Base-by-base conservation (phyloP, 2,797 vertebrate genomes). In the Zalophus californianus region DNA sequence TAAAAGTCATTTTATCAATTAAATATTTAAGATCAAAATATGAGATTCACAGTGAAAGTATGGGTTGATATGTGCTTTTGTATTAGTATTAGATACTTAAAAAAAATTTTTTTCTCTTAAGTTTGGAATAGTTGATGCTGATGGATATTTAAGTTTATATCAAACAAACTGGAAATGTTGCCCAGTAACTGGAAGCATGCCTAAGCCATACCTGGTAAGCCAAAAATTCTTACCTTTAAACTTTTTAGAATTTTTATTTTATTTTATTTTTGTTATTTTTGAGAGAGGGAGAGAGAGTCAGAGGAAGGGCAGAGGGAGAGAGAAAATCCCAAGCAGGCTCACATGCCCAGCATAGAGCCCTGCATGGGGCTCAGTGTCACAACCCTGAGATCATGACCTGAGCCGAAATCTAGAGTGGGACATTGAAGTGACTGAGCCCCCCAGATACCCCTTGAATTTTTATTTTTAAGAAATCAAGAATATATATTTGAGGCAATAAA, bases 81-180 rank as follows among this genome's bases (percentile, higher is more conserved):
- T 48, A 79, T 92, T 82, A 95, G 54, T 86, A 90, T 41, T 97
- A 86, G 97, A 84, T 27, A 41, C 35, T 62, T 94, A 52, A 6
- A 58, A 84, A n/a, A 3, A 70, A 44, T 96, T 23, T 87, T 96
- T 86, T 85, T 94, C 95, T 95, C 88, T 72, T 72, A 96, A 99
- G 99, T 99, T 99, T 97, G 99, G 99, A 97, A 99, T 99, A 90
- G 99, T 99, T 93, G 99, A 99, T 98, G 99, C 99, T 90, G 99
- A 99, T 96, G 99, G 99, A 97, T 99, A 99, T 97, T 99, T 99
- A 98, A 99, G 99, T 98, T 99, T 99, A 58, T 99, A 99, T 99
- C 99, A 99, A 97, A 99, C 99, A 98, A 99, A 99, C 94, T 99
- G 99, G 99, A 99, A 99, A 79, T 98, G 98, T 96, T 99, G 98